These are phyloP conservation scores for Chironomus tentans DNA, from an alignment of 2,888 invertebrate species.

Conservation along the genomic window DNA sequence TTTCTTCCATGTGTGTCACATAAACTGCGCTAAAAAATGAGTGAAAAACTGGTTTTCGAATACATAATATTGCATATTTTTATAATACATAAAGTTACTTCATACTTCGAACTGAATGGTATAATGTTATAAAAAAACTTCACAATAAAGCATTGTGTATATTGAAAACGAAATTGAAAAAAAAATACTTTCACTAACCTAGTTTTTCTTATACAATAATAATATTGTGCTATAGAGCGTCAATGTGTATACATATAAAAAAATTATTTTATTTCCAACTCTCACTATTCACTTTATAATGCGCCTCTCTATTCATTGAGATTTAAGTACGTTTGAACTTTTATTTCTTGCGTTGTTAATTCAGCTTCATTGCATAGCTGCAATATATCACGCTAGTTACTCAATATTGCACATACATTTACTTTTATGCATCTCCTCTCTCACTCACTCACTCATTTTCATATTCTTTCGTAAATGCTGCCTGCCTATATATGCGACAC, in stretches of 20 bases:
- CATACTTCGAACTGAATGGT: constrained; percentile 21
- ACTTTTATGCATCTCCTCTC: neutral
- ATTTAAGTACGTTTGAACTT: constrained; percentile 16
- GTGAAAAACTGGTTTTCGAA: constrained; percentile 17
- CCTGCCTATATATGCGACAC: neutral
- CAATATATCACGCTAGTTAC: constrained; percentile 18
- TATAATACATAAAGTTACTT: constrained; percentile 27
- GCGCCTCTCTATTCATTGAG: neutral
- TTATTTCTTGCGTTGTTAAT: neutral
- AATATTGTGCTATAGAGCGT: constrained; percentile 15
- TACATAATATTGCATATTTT: constrained; percentile 26
- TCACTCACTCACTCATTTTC: no score
- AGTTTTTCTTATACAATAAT: constrained; percentile 26
- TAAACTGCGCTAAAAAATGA: neutral
- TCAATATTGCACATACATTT: constrained; percentile 18
- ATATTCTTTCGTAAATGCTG: no score
- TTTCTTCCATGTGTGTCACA: constrained; percentile 25
- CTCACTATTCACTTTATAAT: constrained; percentile 12
- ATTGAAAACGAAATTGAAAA: constrained; percentile 27
- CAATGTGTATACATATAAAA: neutral
- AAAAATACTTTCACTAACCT: constrained; percentile 27
- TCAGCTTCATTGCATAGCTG: constrained; percentile 4
- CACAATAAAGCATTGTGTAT: constrained; percentile 26
- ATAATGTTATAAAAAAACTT: constrained; percentile 20
- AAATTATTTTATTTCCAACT: neutral